Evolutionary conservation across 2,888 invertebrate species (phyloP).

Genomic region (Tupiocoris notatus): DNA sequence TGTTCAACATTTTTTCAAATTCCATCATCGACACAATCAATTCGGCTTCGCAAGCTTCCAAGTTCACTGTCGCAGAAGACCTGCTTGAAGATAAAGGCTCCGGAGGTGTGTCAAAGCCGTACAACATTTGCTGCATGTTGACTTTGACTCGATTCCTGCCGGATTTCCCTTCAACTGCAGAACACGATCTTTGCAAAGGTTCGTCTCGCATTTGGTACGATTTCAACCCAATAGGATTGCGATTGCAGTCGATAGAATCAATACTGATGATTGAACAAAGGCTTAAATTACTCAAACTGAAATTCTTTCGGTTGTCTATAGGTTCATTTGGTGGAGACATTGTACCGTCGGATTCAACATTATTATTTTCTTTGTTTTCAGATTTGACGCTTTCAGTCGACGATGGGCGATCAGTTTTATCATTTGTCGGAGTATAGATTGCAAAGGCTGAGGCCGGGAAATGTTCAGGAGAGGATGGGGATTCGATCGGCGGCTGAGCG

Average conservation of each 20-base stretch:
- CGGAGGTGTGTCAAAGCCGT: slow-evolving; percentile 52
- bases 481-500: slow-evolving; percentile 3
- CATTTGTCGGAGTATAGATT: slow-evolving; percentile 11
- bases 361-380: slow-evolving; percentile 43
- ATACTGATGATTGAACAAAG: slow-evolving; percentile 51
- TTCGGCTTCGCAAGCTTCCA: slow-evolving; percentile 49
- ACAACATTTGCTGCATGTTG: slow-evolving; percentile 49
- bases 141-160: slow-evolving; percentile 45
- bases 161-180: slow-evolving; percentile 45
- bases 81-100: slow-evolving; percentile 56
- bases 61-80: slow-evolving; percentile 59
- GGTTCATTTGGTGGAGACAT: slow-evolving; percentile 33
- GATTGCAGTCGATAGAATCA: slow-evolving; percentile 49
- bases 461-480: slow-evolving; percentile 45
- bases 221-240: slow-evolving; percentile 42
- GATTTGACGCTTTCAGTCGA: slow-evolving; percentile 34
- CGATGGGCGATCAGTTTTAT: background rate
- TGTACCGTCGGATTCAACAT: slow-evolving; percentile 28
- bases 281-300: slow-evolving; percentile 51
- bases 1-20: slow-evolving; percentile 50
- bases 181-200: slow-evolving; percentile 43
- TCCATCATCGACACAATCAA: slow-evolving; percentile 50
- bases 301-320: slow-evolving; percentile 42
- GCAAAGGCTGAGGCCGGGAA: slow-evolving; percentile 52
- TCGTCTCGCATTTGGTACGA: slow-evolving; percentile 36